A percentile compares a stretch with the other conserved stretches of the same genome.
phyloP scores from a whole-genome alignment of 2,113 vertebrate genomes.

The Notothenia rossii region DNA sequence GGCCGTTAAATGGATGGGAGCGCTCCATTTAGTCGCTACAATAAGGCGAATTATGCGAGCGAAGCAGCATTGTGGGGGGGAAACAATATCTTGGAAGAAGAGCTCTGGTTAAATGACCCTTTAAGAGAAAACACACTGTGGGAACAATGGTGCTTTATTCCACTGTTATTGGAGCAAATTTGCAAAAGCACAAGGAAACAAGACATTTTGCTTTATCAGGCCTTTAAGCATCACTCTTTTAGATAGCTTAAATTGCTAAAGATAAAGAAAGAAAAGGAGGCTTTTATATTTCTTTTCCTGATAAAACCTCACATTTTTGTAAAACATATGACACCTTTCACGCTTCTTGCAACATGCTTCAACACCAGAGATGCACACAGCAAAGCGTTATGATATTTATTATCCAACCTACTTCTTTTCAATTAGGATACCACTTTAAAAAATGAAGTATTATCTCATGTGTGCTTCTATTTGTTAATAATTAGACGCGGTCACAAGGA shows the following conservation, averaged over 20 bases:
- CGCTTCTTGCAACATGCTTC: neutral
- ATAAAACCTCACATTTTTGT: neutral
- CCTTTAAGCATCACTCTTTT: neutral
- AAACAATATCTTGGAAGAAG: constrained; percentile 47
- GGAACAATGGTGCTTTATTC: constrained; percentile 28
- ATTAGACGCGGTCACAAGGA: constrained; percentile 66
- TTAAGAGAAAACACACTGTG: constrained; percentile 26
- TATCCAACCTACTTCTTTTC: neutral
- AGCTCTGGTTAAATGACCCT: constrained; percentile 41
- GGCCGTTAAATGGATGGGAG: constrained; percentile 75
- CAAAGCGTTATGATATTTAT: constrained; percentile 10
- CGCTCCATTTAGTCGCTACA: constrained; percentile 74
- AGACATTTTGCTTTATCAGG: constrained; percentile 15
- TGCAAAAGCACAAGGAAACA: constrained; percentile 10
- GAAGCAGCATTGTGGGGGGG: constrained; percentile 47
- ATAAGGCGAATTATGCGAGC: constrained; percentile 69
- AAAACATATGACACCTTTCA: neutral
- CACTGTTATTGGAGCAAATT: neutral
- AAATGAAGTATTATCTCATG: neutral
- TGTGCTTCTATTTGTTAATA: neutral
- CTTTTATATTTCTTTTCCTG: constrained; percentile 5
- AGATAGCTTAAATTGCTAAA: neutral
- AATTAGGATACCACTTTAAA: neutral
- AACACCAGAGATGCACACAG: neutral
- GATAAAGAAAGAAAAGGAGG: neutral